Percentiles rank a stretch among this genome's conserved stretches.
These are phyloP conservation scores for Rhinophrynus dorsalis DNA, from an alignment of 2,797 vertebrate genomes.

Conservation along the genomic window DNA sequence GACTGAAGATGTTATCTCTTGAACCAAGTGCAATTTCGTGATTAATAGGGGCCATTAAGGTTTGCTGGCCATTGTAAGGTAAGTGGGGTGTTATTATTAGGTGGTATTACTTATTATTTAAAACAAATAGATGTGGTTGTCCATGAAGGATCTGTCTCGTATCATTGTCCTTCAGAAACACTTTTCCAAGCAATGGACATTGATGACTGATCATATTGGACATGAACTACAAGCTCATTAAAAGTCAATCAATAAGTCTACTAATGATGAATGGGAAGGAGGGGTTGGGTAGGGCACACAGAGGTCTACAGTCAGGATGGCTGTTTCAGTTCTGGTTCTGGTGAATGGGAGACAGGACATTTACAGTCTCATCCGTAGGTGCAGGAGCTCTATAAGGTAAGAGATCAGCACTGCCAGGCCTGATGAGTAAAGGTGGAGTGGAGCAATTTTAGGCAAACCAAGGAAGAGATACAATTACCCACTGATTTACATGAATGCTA, in stretches of 20 bases:
- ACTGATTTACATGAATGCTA: too few relatives aligned
- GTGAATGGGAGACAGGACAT: neutral
- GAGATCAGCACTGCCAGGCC: neutral
- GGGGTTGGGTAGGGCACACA: neutral
- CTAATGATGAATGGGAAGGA: conserved; percentile 50
- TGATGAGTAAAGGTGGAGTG: too few relatives aligned
- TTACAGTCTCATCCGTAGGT: neutral
- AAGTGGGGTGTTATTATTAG: too few relatives aligned
- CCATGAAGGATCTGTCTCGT: too few relatives aligned
- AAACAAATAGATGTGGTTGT: too few relatives aligned
- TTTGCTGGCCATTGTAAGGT: too few relatives aligned
- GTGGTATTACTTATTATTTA: too few relatives aligned
- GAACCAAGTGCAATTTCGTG: too few relatives aligned
- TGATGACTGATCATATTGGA: conserved; percentile 74
- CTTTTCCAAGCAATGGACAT: neutral
- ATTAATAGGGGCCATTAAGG: too few relatives aligned
- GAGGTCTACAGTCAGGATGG: neutral
- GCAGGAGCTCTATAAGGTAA: conserved; percentile 9
- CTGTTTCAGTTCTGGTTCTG: neutral
- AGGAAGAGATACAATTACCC: too few relatives aligned
- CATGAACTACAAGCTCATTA: conserved; percentile 85
- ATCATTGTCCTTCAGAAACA: conserved; percentile 13
- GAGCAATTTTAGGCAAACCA: too few relatives aligned
- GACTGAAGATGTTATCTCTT: too few relatives aligned
- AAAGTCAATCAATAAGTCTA: conserved; percentile 71